A percentile compares a stretch with the other conserved stretches of the same genome.
Evolutionary conservation across 30 jellyfish, hydroid and myxozoan genomes (phyloP).

Genomic region (Haliclystus octoradiatus): DNA sequence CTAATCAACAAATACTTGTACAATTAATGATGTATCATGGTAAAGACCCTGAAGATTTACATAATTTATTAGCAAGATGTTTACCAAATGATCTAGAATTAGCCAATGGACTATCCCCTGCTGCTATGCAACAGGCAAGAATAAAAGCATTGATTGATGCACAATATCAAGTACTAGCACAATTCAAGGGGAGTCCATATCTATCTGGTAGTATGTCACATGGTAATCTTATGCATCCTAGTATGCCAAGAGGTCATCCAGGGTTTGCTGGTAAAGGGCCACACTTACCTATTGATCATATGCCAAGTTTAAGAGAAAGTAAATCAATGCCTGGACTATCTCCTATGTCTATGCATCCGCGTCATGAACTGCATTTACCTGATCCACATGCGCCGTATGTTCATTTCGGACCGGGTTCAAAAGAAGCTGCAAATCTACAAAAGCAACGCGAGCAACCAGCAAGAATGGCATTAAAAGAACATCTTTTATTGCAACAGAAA

Average conservation of each 20-base stretch:
- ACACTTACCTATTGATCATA: conserved; percentile 13
- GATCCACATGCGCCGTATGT: too few relatives aligned
- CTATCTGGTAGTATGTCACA: too few relatives aligned
- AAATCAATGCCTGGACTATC: too few relatives aligned
- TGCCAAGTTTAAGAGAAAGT: conserved; percentile 15
- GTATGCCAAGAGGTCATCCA: conserved; percentile 35
- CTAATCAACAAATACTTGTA: conserved; percentile 60
- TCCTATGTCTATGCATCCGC: too few relatives aligned
- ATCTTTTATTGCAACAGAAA: conserved; percentile 45
- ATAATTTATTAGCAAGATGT: conserved; percentile 47
- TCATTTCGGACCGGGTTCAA: too few relatives aligned
- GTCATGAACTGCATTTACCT: too few relatives aligned
- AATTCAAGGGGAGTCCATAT: conserved; percentile 3
- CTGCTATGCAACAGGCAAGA: conserved; percentile 57
- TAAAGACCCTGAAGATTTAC: conserved; percentile 67
- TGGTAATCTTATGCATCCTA: too few relatives aligned
- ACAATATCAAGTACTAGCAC: conserved; percentile 50
- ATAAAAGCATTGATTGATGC: conserved; percentile 64
- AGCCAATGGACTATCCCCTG: conserved; percentile 50
- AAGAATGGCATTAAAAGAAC: conserved; percentile 70
- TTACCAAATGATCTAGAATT: conserved; percentile 40
- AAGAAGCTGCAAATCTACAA: too few relatives aligned
- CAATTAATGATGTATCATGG: conserved; percentile 70
- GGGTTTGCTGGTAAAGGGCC: conserved; percentile 26
- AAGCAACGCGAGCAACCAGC: conserved; percentile 28